Conservation (phyloP, 2,113 vertebrate genomes). For the Dinomys branickii region DNA sequence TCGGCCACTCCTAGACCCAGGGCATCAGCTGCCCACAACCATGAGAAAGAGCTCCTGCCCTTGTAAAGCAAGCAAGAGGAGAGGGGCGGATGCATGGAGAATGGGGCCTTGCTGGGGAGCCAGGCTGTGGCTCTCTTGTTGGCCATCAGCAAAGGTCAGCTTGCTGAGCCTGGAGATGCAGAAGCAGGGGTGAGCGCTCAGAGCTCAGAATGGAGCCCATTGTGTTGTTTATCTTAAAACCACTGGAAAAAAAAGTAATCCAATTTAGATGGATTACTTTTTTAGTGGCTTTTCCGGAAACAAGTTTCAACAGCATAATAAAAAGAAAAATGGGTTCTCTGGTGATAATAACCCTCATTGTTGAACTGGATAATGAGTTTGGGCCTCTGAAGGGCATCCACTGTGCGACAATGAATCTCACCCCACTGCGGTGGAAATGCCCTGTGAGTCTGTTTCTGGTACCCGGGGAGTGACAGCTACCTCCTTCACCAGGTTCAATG, state of each 20-base stretch:
- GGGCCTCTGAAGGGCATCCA: background rate
- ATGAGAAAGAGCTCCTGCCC: background rate
- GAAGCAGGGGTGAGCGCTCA: background rate
- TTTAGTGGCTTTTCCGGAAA: background rate
- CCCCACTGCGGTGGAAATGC: background rate
- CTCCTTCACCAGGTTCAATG: background rate
- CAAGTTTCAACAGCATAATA: background rate
- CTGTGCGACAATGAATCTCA: background rate
- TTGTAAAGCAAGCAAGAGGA: background rate
- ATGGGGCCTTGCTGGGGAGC: background rate
- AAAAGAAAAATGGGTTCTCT: background rate
- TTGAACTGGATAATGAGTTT: background rate
- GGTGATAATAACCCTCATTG: background rate
- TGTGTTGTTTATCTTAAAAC: background rate
- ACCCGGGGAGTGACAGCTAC: background rate
- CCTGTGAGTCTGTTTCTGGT: background rate
- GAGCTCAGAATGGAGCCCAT: background rate
- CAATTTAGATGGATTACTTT: background rate
- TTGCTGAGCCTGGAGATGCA: background rate
- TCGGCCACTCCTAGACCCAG: background rate
- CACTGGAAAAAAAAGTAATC: too few species aligned
- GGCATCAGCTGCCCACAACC: accelerated
- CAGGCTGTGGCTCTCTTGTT: accelerated
- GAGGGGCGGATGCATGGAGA: accelerated
- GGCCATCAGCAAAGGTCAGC: background rate